Base-by-base conservation (phyloP, 64 coral and sea anemone genomes). In the Dendrophyllia cribrosa region DNA sequence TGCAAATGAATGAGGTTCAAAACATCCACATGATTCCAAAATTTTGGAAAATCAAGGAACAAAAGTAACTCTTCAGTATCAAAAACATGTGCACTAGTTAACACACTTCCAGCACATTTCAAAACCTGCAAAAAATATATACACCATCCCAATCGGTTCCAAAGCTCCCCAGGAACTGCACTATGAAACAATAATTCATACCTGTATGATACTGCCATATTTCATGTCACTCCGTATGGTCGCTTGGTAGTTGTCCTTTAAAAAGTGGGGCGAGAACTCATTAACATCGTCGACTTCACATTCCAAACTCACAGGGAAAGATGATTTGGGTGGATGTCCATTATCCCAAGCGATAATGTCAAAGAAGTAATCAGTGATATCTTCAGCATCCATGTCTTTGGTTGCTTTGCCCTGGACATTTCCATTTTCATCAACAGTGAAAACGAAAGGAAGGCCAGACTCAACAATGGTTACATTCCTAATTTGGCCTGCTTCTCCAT, bases 271-370 rank as follows among this genome's bases (percentile, higher is more conserved):
- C 22, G 94, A 47, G 92, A 94, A 95, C 58, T 95, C 94, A 78
- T 99, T 99, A 9, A 88, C 88, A 74, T 96, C 94, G 4, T 91
- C 70, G 44, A 99, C 92, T 79, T 88, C 77, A 86, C 97, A 99
- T 67, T 82, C 90, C 20, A 99, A 92, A 25, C 86, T 76, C 3
- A 96, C 82, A 13, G 94, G 94, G 4, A 47, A 78, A 0, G 97
- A 99, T 7, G 68, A 85, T 11, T 75, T 83, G 0, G 96, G 51
- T 2, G 93, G 87, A n/a, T 88, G 55, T 47, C 94, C 97, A 68
- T 78, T 79, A 85, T 99, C 97, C 72, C 70, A 93, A 4, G 88
- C 97, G 77, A 88, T 79, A 23, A 99, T 88, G 25, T 93, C 91
- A 88, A 99, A 99, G 71, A 92, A 90, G 82, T 88, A 99, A 20